Percentiles rank a stretch among this genome's conserved stretches.
phyloP scores from a whole-genome alignment of 2,797 vertebrate species.

The Astyanax mexicanus region DNA sequence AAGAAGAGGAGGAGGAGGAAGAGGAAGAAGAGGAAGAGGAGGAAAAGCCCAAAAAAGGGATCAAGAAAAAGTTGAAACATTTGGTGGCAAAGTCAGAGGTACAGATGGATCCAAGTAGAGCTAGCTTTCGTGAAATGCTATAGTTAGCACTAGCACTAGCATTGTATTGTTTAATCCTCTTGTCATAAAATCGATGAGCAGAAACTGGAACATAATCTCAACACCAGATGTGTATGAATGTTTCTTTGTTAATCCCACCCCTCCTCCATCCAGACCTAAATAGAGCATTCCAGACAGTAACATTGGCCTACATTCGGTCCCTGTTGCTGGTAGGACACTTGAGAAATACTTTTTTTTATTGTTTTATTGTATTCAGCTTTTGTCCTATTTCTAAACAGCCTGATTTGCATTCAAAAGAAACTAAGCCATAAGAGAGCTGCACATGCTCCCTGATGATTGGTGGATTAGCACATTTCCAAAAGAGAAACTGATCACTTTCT shows the following conservation, averaged over 20 bases:
- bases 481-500: neutral
- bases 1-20: constrained; percentile 52
- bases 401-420: constrained; percentile 49
- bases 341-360: neutral
- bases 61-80: constrained; percentile 44
- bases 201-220: constrained; percentile 22
- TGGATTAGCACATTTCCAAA: constrained; percentile 9
- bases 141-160: constrained; percentile 8
- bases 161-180: constrained; percentile 2
- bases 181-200: constrained; percentile 25
- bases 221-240: constrained; percentile 41
- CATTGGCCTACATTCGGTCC: constrained; percentile 42
- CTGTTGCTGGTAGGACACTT: neutral
- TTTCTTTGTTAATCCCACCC: constrained; percentile 31
- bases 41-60: constrained; percentile 46
- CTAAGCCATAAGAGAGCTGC: constrained; percentile 51
- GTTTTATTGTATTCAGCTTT: constrained; percentile 32
- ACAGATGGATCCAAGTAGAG: constrained; percentile 22
- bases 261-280: constrained; percentile 7
- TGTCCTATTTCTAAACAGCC: constrained; percentile 26
- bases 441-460: constrained; percentile 44
- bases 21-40: constrained; percentile 53
- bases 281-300: constrained; percentile 8
- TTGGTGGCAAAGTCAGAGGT: constrained; percentile 51
- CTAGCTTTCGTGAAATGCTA: constrained; percentile 9